A percentile compares a stretch with the other conserved stretches of the same genome.
Evolutionary conservation across 2,888 invertebrate species (phyloP).

Genomic region (Odontomyia ornata): DNA sequence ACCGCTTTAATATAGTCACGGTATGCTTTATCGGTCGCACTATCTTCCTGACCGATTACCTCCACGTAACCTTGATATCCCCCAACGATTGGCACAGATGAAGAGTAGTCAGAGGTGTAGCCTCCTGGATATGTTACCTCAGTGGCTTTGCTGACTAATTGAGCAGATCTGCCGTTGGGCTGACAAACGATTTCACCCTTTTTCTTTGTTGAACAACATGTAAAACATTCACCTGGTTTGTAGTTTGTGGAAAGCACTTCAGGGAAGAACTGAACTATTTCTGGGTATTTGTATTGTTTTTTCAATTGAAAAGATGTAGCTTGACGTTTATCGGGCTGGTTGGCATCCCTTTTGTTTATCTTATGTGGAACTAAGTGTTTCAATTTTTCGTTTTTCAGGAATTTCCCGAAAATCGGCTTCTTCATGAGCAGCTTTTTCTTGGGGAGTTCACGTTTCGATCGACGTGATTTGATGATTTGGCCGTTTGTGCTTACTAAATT

Average conservation of each 20-base stretch:
- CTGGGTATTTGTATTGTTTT: not conserved
- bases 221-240: not conserved
- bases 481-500: no score
- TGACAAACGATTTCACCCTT: slow-evolving; percentile 3
- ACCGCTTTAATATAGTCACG: slow-evolving; percentile 9
- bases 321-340: not conserved
- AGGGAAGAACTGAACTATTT: not conserved
- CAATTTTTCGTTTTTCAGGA: not conserved
- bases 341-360: not conserved
- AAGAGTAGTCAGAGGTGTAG: not conserved
- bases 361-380: not conserved
- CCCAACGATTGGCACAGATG: not conserved
- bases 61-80: not conserved
- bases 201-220: not conserved
- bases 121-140: not conserved
- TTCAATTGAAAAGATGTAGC: not conserved
- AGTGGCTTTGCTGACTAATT: not conserved
- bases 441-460: not conserved
- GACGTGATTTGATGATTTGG: not conserved
- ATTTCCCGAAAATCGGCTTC: not conserved
- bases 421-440: not conserved
- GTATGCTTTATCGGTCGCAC: not conserved
- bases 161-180: not conserved
- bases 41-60: not conserved
- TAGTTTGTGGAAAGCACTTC: not conserved